Evolutionary conservation across 2,113 vertebrate species (phyloP).

Genomic region (Canis aureus): DNA sequence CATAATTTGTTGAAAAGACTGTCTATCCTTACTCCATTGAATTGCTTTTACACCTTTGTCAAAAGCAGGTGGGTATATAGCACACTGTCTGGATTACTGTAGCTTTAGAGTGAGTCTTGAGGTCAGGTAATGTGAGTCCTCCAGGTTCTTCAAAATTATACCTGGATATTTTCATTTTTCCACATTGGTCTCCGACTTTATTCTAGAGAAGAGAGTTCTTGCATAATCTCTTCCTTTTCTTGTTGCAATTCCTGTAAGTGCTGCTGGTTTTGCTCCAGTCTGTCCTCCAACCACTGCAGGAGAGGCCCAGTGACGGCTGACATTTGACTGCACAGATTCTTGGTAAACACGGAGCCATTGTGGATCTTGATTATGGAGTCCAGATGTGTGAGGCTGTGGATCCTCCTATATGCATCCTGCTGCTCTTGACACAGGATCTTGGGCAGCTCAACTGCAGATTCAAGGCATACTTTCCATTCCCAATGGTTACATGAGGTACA

Average conservation of each 20-base stretch:
- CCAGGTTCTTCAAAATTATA: constrained; percentile 44
- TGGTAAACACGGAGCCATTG: constrained; percentile 98
- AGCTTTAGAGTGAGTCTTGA: constrained; percentile 52
- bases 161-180: constrained; percentile 50
- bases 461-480: constrained; percentile 93
- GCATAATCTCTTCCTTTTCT: constrained; percentile 94
- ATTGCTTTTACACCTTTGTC: background rate
- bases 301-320: constrained; percentile 97
- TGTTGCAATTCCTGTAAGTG: constrained; percentile 92
- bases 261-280: constrained; percentile 96
- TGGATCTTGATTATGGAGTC: constrained; percentile 99
- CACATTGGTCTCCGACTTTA: constrained; percentile 67
- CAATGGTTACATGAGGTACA: constrained; percentile 95
- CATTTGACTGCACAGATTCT: constrained; percentile 99
- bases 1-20: constrained; percentile 19
- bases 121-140: constrained; percentile 39
- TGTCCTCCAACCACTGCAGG: constrained; percentile 98
- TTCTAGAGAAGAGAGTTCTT: constrained; percentile 92
- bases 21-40: background rate
- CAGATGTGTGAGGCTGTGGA: constrained; percentile 93
- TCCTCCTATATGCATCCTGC: constrained; percentile 95
- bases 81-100: background rate
- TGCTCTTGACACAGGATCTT: constrained; percentile 98
- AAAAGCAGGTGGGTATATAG: background rate
- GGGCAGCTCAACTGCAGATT: constrained; percentile 97